These are phyloP conservation scores for Oxygymnocypris stewartii DNA, from an alignment of 2,113 vertebrate species.

Conservation along the genomic window DNA sequence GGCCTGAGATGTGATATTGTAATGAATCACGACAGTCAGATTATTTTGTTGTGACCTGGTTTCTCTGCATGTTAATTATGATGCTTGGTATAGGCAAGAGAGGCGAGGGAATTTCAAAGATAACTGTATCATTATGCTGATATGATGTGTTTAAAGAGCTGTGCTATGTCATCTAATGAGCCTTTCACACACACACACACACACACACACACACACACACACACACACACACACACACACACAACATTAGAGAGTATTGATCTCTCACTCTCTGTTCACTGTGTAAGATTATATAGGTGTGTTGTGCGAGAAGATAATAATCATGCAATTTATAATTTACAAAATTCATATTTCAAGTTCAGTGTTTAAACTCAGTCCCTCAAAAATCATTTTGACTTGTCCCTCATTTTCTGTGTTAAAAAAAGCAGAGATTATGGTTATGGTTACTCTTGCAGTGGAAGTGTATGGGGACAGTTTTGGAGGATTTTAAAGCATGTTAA, in stretches of 20 bases:
- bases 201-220: too few relatives aligned
- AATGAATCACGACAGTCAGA: conserved; percentile 61
- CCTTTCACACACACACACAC: background rate
- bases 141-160: conserved; percentile 67
- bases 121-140: conserved; percentile 66
- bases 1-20: conserved; percentile 16
- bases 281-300: background rate
- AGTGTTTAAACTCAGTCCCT: background rate
- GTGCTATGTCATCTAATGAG: conserved; percentile 42
- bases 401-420: background rate
- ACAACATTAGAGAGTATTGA: conserved; percentile 11
- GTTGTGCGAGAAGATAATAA: background rate
- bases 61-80: conserved; percentile 72
- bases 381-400: background rate
- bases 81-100: conserved; percentile 49
- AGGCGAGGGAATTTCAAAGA: conserved; percentile 69
- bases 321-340: background rate
- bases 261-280: conserved; percentile 3
- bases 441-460: background rate
- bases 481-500: background rate
- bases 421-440: background rate
- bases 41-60: conserved; percentile 67
- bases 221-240: background rate
- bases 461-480: background rate
- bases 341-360: background rate